These are phyloP conservation scores for Amphiprion percula DNA, from an alignment of 2,113 vertebrate species.

Conservation along the genomic window DNA sequence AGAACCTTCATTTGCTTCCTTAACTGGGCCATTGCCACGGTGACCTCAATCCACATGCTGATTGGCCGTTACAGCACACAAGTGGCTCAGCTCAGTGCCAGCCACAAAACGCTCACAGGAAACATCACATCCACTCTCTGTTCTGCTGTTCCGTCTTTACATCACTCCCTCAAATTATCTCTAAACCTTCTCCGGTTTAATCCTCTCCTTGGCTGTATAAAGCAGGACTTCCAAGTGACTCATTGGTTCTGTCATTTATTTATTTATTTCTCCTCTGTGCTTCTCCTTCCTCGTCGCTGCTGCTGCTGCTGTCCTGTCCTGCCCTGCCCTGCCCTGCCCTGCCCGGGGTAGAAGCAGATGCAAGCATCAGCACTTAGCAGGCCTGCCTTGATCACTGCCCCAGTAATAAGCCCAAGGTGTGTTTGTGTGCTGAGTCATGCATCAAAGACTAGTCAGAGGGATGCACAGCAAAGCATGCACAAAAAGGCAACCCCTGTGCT, in stretches of 20 bases:
- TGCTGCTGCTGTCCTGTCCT: constrained; percentile 10
- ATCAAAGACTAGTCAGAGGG: constrained; percentile 41
- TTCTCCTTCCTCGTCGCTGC: constrained; percentile 26
- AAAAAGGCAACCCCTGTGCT: constrained; percentile 17
- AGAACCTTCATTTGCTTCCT: constrained; percentile 53
- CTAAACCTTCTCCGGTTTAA: neutral
- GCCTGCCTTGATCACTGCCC: constrained; percentile 42
- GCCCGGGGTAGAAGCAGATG: constrained; percentile 35
- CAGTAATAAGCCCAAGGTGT: constrained; percentile 43
- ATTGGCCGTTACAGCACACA: constrained; percentile 71
- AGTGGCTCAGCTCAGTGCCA: constrained; percentile 64
- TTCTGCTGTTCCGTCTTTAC: constrained; percentile 18
- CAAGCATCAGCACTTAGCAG: constrained; percentile 64
- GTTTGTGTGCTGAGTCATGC: constrained; percentile 70
- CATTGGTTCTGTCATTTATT: neutral
- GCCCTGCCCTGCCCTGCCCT: constrained; percentile 22
- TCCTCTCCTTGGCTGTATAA: neutral
- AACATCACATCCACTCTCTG: constrained; percentile 48
- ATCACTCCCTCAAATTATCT: constrained; percentile 2
- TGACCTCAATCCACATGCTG: constrained; percentile 74
- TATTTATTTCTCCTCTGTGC: neutral
- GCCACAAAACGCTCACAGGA: constrained; percentile 49
- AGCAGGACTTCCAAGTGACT: neutral
- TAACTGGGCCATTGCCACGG: constrained; percentile 62
- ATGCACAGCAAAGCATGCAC: constrained; percentile 27